phyloP scores from a whole-genome alignment of 1,140 invertebrate species.

The Aphis craccivora region DNA sequence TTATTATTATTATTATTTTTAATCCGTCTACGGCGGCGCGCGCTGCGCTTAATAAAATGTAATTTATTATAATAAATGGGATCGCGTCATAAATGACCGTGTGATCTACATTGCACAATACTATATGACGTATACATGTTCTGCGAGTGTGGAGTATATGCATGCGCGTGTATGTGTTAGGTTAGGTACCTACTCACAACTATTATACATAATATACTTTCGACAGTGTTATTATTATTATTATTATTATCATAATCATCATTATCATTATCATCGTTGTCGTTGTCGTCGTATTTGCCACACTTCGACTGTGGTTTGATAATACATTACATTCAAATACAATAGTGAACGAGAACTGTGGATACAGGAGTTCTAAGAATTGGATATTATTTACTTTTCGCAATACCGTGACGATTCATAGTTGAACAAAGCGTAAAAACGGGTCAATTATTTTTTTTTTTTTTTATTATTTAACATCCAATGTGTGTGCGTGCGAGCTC shows the following conservation, averaged over 20 bases:
- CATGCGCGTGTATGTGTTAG: conserved; percentile 8
- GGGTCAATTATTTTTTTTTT: conserved; percentile 34
- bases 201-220: conserved; percentile 17
- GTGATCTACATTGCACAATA: conserved; percentile 53
- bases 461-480: neutral
- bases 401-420: neutral
- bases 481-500: neutral
- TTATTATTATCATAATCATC: neutral
- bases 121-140: neutral
- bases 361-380: neutral
- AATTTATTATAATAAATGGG: conserved; percentile 57
- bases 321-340: neutral
- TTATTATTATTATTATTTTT: conserved; percentile 48
- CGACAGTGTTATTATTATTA: conserved; percentile 24
- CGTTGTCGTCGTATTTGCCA: neutral
- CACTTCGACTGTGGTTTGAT: neutral
- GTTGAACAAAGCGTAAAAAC: neutral
- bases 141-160: neutral
- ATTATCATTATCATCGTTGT: neutral
- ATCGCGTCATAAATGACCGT: conserved; percentile 57
- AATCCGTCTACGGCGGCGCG: conserved; percentile 21
- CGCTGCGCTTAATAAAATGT: conserved; percentile 45
- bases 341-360: neutral
- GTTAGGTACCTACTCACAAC: conserved; percentile 7
- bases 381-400: conserved; percentile 19